phyloP scores from a whole-genome alignment of 2,797 vertebrate genomes.

The Luscinia luscinia region DNA sequence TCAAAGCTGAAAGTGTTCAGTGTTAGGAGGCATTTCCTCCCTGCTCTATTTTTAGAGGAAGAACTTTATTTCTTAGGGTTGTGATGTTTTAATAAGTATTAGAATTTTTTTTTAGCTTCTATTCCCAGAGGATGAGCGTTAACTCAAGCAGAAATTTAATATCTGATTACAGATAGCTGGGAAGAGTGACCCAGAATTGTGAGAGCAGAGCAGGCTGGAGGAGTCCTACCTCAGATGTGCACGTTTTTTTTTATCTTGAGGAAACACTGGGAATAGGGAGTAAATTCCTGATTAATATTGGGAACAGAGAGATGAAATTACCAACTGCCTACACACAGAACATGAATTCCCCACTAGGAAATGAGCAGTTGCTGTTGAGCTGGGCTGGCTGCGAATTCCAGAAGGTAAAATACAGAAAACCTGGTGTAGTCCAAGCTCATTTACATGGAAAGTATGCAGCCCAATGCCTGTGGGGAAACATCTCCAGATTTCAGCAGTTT shows the following conservation, averaged over 20 bases:
- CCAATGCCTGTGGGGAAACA: background rate
- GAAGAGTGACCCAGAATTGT: background rate
- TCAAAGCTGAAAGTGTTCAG: background rate
- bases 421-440: background rate
- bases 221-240: background rate
- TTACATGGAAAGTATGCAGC: background rate
- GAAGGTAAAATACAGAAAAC: background rate
- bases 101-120: background rate
- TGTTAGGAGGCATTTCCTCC: background rate
- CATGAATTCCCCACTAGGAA: background rate
- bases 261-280: background rate
- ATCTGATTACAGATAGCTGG: background rate
- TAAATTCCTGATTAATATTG: constrained; percentile 2
- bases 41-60: background rate
- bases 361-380: background rate
- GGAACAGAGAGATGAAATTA: constrained; percentile 1
- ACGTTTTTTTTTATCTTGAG: background rate
- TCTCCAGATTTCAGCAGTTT: background rate
- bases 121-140: background rate
- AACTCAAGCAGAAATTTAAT: background rate
- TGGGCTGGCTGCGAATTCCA: background rate
- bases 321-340: background rate
- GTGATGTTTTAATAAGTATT: background rate
- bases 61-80: background rate
- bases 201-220: background rate